These are phyloP conservation scores for Pterocles burchelli DNA, from an alignment of 2,113 vertebrate genomes.

Conservation along the genomic window DNA sequence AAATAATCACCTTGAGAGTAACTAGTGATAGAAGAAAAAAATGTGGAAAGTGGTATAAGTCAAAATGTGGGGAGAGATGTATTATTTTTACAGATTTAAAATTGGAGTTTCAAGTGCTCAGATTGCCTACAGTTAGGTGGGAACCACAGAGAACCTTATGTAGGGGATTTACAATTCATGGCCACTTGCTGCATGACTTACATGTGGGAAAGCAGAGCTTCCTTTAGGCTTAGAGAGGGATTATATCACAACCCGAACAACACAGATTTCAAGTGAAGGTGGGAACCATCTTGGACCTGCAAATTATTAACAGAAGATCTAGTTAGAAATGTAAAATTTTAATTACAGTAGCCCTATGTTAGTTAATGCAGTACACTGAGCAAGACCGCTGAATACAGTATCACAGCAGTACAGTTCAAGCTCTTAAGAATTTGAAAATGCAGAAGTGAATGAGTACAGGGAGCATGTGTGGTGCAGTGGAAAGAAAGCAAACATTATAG, in stretches of 20 bases:
- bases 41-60: rapidly evolving
- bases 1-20: not conserved
- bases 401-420: not conserved
- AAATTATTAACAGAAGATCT: not conserved
- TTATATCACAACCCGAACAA: not conserved
- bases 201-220: not conserved
- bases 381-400: not conserved
- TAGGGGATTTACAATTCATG: not conserved
- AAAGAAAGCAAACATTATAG: not conserved
- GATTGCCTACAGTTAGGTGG: not conserved
- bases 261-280: not conserved
- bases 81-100: not conserved
- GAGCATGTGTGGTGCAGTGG: not conserved
- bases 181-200: not conserved
- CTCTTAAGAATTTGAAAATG: not conserved
- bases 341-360: not conserved
- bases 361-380: not conserved
- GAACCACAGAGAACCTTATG: not conserved
- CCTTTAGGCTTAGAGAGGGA: not conserved
- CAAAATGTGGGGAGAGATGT: not conserved
- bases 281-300: not conserved
- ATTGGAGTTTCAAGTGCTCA: not conserved
- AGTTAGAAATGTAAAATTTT: not conserved
- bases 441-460: not conserved
- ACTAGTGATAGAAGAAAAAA: not conserved